Evolutionary conservation across 2,888 invertebrate genomes (phyloP).

Genomic region (Drosophila subquinaria): DNA sequence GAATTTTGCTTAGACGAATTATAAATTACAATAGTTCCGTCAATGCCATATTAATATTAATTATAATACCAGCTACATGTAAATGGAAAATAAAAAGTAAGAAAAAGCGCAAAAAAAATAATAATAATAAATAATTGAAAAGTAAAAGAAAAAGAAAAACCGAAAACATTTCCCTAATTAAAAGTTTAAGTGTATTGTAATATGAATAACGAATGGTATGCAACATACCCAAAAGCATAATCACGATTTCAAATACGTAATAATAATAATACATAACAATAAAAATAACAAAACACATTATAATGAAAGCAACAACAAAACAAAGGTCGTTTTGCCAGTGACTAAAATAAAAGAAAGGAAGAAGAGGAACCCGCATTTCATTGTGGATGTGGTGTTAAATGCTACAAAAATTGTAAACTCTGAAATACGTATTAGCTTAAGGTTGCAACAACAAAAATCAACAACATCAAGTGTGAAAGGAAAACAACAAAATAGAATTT

Average conservation of each 20-base stretch:
- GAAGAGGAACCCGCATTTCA: slow-evolving; percentile 8
- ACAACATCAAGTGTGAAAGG: slow-evolving; percentile 14
- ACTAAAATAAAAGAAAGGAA: slow-evolving; percentile 64
- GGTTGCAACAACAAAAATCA: slow-evolving; percentile 79
- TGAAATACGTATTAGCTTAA: slow-evolving; percentile 85
- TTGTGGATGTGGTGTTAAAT: slow-evolving; percentile 28
- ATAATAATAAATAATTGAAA: slow-evolving; percentile 21
- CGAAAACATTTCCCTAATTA: slow-evolving; percentile 70
- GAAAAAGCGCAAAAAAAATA: slow-evolving; percentile 35
- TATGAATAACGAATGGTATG: slow-evolving; percentile 73
- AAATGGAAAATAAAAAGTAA: slow-evolving; percentile 25
- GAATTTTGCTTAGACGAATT: slow-evolving; percentile 60
- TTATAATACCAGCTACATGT: slow-evolving; percentile 38
- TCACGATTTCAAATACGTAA: slow-evolving; percentile 82
- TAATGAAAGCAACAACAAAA: slow-evolving; percentile 40
- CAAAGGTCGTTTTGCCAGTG: slow-evolving; percentile 82
- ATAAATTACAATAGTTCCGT: slow-evolving; percentile 66
- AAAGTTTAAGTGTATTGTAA: slow-evolving; percentile 61
- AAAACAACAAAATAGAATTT: slow-evolving; percentile 14
- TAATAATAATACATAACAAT: slow-evolving; percentile 46
- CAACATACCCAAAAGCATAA: slow-evolving; percentile 81
- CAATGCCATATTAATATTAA: slow-evolving; percentile 81
- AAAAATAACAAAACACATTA: slow-evolving; percentile 25
- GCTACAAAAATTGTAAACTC: slow-evolving; percentile 49
- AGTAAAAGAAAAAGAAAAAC: slow-evolving; percentile 15